Percentiles rank a stretch among this genome's conserved stretches.
Conservation (phyloP, 2,113 vertebrate genomes). For the Promerops cafer region DNA sequence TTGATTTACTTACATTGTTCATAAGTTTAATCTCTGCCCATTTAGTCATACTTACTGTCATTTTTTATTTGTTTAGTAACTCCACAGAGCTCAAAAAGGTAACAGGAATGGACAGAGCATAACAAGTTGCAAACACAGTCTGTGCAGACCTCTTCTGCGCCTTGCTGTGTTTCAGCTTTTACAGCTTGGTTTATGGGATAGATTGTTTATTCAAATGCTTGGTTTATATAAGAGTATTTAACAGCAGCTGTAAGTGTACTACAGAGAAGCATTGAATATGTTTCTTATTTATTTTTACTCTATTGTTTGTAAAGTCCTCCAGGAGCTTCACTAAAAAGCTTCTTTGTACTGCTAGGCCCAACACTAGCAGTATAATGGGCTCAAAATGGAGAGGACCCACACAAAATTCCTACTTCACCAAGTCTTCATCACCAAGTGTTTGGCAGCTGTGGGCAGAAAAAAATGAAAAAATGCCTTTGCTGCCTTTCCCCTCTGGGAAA, state of each 20-base stretch:
- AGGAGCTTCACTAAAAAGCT: background rate
- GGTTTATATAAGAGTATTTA: background rate
- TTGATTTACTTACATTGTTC: conserved; percentile 19
- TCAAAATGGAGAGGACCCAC: background rate
- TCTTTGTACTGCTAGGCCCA: background rate
- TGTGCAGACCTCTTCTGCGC: background rate
- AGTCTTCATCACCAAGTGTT: background rate
- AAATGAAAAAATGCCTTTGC: background rate
- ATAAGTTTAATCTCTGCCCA: background rate
- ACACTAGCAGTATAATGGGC: background rate
- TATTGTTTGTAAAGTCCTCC: background rate
- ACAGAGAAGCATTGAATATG: background rate
- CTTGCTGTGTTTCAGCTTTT: background rate
- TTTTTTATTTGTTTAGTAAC: conserved; percentile 16
- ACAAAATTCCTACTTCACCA: background rate
- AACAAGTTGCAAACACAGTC: background rate
- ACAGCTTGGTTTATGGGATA: background rate
- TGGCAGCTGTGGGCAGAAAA: background rate
- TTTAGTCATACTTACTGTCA: conserved; percentile 4
- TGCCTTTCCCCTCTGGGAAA: background rate
- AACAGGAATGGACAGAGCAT: background rate
- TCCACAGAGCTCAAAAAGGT: background rate
- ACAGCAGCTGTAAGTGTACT: background rate
- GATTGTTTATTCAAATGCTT: background rate
- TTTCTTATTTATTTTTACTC: background rate